A percentile compares a stretch with the other conserved stretches of the same genome.
Evolutionary conservation across 2,113 vertebrate genomes (phyloP).

Genomic region (Podarcis cretensis): DNA sequence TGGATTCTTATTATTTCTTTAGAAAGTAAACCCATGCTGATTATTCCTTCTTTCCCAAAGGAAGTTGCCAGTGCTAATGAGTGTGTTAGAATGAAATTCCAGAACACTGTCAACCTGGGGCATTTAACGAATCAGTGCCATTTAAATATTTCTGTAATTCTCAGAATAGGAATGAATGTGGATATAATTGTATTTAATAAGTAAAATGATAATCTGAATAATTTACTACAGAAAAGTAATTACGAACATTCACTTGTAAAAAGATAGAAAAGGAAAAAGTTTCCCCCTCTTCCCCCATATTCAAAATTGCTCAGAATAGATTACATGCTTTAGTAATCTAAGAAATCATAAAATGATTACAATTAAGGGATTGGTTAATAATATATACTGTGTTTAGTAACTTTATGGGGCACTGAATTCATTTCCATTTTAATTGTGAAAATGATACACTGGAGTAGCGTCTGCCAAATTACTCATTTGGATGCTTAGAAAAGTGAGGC

Average conservation of each 20-base stretch:
- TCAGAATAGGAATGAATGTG: constrained; percentile 28
- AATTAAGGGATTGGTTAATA: constrained; percentile 61
- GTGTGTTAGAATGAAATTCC: background rate
- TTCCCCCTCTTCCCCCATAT: constrained; percentile 19
- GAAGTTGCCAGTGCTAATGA: background rate
- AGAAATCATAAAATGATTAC: constrained; percentile 43
- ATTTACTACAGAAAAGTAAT: constrained; percentile 35
- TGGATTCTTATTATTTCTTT: background rate
- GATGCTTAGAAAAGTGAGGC: background rate
- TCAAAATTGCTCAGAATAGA: constrained; percentile 36
- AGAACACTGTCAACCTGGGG: background rate
- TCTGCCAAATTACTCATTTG: constrained; percentile 17
- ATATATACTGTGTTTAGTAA: constrained; percentile 31
- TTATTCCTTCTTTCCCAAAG: background rate
- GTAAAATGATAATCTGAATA: constrained; percentile 52
- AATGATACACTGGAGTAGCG: constrained; percentile 24
- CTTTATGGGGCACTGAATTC: constrained; percentile 16
- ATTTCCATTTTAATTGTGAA: constrained; percentile 47
- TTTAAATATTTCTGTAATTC: constrained; percentile 32
- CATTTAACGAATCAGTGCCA: constrained; percentile 10
- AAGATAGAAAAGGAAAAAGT: constrained; percentile 4
- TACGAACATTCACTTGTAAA: constrained; percentile 33
- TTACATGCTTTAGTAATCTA: constrained; percentile 39
- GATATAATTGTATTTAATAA: constrained; percentile 54
- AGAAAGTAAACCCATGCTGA: background rate